Conservation (phyloP, 37 sponge, comb jelly and placozoan species). For the Halisarca cf. caerulea region DNA sequence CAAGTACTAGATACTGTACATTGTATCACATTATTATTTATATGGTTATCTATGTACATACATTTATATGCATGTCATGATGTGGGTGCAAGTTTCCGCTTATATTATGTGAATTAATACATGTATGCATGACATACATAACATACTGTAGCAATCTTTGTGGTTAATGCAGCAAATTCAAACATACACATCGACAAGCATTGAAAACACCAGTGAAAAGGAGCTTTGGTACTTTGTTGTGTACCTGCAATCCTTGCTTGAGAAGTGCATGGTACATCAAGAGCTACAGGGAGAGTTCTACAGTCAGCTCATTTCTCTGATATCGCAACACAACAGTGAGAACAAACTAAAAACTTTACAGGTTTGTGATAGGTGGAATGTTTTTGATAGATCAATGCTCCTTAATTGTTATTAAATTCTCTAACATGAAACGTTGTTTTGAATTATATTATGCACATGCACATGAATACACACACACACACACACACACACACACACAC, state of each 20-base stretch:
- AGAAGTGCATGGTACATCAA: slow-evolving; percentile 34
- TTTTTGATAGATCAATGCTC: no score
- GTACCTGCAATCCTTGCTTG: slow-evolving; percentile 45
- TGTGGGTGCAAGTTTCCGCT: no score
- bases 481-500: slow-evolving; percentile 5
- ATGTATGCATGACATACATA: no score
- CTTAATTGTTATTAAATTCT: no score
- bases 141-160: no score
- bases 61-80: no score
- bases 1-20: no score
- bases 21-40: no score
- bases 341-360: background rate
- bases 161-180: background rate
- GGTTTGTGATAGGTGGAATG: background rate
- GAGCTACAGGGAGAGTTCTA: slow-evolving; percentile 71
- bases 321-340: slow-evolving; percentile 15
- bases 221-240: slow-evolving; percentile 48
- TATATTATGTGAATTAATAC: no score
- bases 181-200: background rate
- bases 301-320: slow-evolving; percentile 69
- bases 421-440: no score
- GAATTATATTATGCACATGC: background rate
- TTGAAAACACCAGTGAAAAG: background rate
- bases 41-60: no score
- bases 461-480: background rate